These are phyloP conservation scores for Trissolcus japonicus DNA, from an alignment of 2,888 invertebrate species.

Conservation along the genomic window DNA sequence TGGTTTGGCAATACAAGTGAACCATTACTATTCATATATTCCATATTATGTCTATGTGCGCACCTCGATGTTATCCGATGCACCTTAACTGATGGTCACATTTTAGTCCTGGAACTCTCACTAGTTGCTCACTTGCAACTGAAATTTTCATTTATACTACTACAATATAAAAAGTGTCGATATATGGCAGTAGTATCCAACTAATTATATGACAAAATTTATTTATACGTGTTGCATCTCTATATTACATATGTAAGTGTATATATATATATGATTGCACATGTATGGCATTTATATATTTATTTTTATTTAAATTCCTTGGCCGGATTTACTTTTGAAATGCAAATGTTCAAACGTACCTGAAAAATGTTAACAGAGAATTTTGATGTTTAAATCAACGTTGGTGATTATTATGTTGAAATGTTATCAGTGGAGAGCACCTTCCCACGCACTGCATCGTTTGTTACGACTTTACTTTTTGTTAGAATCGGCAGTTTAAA, in stretches of 20 bases:
- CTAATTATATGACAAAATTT: too few relatives aligned
- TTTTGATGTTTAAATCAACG: too few relatives aligned
- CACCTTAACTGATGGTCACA: conserved; percentile 26
- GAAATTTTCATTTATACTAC: background rate
- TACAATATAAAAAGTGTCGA: too few relatives aligned
- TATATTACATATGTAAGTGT: too few relatives aligned
- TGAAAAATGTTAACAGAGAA: too few relatives aligned
- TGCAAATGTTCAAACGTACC: too few relatives aligned
- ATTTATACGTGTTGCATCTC: too few relatives aligned
- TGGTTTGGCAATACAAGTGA: conserved; percentile 67
- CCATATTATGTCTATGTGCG: conserved; percentile 72
- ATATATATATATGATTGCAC: background rate
- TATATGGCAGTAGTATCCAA: too few relatives aligned
- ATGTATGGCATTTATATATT: too few relatives aligned
- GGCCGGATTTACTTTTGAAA: too few relatives aligned
- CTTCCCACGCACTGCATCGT: conserved; percentile 43
- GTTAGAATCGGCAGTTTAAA: conserved; percentile 36
- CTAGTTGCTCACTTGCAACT: conserved; percentile 14
- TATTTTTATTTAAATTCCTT: too few relatives aligned
- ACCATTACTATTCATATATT: conserved; percentile 77
- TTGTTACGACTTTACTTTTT: conserved; percentile 47
- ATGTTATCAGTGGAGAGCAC: conserved; percentile 31
- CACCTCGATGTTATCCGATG: conserved; percentile 15
- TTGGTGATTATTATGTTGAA: too few relatives aligned
- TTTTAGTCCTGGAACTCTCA: conserved; percentile 6